phyloP scores from a whole-genome alignment of 2,888 invertebrate genomes.

The Melipona bicolor region DNA sequence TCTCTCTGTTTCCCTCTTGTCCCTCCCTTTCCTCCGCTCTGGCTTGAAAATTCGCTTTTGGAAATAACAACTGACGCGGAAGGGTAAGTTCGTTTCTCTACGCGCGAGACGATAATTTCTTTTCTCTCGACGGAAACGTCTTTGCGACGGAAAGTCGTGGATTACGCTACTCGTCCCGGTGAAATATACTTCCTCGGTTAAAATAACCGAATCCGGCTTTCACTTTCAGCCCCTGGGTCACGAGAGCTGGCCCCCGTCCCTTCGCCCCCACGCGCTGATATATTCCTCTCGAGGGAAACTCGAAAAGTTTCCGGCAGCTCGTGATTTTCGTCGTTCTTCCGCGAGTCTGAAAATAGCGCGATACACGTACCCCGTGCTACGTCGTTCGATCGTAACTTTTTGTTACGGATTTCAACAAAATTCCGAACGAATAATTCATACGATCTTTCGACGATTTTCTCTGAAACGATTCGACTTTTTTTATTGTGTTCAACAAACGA shows the following conservation, averaged over 20 bases:
- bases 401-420: too few species aligned
- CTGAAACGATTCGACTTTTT: too few species aligned
- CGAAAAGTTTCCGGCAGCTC: constrained; percentile 32
- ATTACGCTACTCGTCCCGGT: neutral
- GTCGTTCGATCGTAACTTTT: too few species aligned
- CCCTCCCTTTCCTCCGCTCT: too few species aligned
- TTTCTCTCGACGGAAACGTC: too few species aligned
- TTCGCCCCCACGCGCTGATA: constrained; percentile 30
- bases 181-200: constrained; percentile 34
- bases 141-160: neutral
- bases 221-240: constrained; percentile 44
- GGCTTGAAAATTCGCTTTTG: too few species aligned
- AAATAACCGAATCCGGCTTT: constrained; percentile 46
- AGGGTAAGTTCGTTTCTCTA: neutral
- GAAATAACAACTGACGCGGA: too few species aligned
- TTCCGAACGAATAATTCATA: too few species aligned
- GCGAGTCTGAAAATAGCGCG: constrained; percentile 4
- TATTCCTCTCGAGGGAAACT: constrained; percentile 53
- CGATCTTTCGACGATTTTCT: too few species aligned
- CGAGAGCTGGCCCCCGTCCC: constrained; percentile 16
- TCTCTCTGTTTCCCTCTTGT: neutral
- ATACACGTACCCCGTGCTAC: too few species aligned
- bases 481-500: too few species aligned
- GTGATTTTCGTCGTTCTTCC: constrained; percentile 45
- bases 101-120: neutral